Evolutionary conservation across 2,888 invertebrate genomes (phyloP).

Genomic region (Drosophila fungiperda): DNA sequence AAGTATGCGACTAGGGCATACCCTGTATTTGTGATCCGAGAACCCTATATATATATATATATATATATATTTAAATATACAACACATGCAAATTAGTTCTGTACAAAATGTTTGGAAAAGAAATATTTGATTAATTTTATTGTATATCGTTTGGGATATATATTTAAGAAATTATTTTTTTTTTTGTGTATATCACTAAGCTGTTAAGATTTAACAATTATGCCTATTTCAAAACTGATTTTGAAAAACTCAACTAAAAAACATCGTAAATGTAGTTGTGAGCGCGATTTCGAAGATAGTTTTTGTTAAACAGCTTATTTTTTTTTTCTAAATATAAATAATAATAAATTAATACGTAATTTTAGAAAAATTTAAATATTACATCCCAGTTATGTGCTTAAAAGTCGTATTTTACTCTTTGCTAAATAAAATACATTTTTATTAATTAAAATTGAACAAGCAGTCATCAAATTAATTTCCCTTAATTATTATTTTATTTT

Average conservation of each 20-base stretch:
- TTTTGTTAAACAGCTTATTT: background rate
- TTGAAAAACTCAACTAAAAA: background rate
- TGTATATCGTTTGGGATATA: background rate
- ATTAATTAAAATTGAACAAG: too few relatives aligned
- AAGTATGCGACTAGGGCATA: background rate
- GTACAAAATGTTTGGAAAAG: background rate
- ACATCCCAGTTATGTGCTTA: background rate
- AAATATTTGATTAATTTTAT: background rate
- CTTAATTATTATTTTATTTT: too few relatives aligned
- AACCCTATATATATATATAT: background rate
- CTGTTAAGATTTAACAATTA: background rate
- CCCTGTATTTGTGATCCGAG: background rate
- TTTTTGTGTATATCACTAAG: background rate
- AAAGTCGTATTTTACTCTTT: background rate
- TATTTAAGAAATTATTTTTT: too few relatives aligned
- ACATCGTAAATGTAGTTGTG: background rate
- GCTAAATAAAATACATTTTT: background rate
- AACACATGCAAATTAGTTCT: background rate
- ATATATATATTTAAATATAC: background rate
- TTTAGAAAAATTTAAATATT: background rate
- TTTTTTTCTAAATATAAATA: too few relatives aligned
- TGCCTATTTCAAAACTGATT: background rate
- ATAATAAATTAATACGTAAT: too few relatives aligned
- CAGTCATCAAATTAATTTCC: too few relatives aligned
- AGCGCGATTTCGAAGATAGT: background rate